Conservation (phyloP, 2,797 vertebrate genomes). For the Sebastes matsubarae region DNA sequence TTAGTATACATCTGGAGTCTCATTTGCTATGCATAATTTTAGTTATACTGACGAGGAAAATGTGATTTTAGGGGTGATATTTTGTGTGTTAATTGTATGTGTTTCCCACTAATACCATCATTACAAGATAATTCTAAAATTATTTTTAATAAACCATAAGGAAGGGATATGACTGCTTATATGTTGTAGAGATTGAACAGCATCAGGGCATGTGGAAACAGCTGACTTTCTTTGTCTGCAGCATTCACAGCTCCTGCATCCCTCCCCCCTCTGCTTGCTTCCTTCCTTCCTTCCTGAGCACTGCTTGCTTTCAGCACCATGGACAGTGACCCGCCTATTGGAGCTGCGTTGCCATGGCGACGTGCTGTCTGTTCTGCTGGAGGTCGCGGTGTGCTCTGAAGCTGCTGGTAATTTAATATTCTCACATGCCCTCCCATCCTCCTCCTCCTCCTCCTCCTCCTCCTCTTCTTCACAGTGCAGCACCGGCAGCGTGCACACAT, state of each 20-base stretch:
- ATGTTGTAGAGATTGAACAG: not conserved
- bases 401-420: constrained; percentile 59
- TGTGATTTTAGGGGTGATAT: not conserved
- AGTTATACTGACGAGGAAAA: not conserved
- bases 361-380: constrained; percentile 38
- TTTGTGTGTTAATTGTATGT: not conserved
- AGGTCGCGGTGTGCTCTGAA: constrained; percentile 36
- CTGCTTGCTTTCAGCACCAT: constrained; percentile 62
- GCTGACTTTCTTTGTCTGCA: constrained; percentile 32
- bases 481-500: not conserved
- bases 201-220: not conserved
- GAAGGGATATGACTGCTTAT: not conserved
- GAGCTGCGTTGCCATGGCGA: constrained; percentile 76
- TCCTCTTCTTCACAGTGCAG: not conserved
- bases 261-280: constrained; percentile 25
- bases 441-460: too few species aligned
- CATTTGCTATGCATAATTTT: not conserved
- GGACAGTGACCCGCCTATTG: constrained; percentile 59
- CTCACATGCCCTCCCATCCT: not conserved
- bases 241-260: constrained; percentile 21
- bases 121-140: not conserved
- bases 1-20: not conserved
- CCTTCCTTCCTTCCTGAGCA: not conserved
- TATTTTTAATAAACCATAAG: not conserved
- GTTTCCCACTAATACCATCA: not conserved